Conservation (phyloP, 2,888 invertebrate genomes). For the Hydropsyche betteni region DNA sequence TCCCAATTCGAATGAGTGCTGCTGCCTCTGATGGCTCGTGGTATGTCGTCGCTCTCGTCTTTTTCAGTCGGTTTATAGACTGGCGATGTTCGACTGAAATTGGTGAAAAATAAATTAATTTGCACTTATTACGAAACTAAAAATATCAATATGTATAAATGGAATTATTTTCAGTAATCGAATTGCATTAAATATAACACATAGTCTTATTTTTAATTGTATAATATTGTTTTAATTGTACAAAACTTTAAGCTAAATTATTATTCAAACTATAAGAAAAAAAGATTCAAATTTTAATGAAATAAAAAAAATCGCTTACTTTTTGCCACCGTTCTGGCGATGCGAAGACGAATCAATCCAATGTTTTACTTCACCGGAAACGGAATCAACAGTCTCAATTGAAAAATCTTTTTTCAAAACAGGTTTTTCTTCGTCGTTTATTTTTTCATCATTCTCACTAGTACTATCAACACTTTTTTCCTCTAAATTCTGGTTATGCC, state of each 20-base stretch:
- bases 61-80: background rate
- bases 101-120: no score
- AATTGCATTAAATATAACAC: no score
- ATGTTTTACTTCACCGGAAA: constrained; percentile 34
- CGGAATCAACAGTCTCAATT: constrained; percentile 45
- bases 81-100: constrained; percentile 13
- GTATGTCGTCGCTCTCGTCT: constrained; percentile 30
- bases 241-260: no score
- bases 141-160: no score
- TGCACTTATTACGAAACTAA: no score
- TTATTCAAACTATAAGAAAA: no score
- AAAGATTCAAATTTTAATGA: no score
- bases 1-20: constrained; percentile 7
- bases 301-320: constrained; percentile 12
- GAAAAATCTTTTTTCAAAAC: constrained; percentile 14
- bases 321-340: background rate
- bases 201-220: no score
- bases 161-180: no score
- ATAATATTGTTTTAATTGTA: no score
- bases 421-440: background rate
- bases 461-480: constrained; percentile 7
- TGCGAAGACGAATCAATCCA: constrained; percentile 31
- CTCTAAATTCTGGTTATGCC: constrained; percentile 48
- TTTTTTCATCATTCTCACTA: background rate
- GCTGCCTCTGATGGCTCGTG: constrained; percentile 34